Conservation (phyloP, 2,888 invertebrate genomes). For the Cerastoderma edule region DNA sequence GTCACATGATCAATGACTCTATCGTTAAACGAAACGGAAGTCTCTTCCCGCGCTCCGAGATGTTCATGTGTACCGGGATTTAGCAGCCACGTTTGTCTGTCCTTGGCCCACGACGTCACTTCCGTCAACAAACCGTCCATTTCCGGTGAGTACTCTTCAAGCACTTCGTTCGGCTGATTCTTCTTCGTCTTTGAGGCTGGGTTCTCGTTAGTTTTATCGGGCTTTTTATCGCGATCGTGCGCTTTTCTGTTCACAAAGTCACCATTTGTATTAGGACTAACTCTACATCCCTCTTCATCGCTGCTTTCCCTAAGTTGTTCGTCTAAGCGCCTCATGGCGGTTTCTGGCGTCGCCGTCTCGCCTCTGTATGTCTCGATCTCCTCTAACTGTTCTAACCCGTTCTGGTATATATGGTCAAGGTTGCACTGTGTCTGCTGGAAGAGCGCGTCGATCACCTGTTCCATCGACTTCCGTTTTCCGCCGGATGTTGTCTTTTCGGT, state of each 20-base stretch:
- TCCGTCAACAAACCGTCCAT: constrained; percentile 52
- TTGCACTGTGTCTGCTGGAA: constrained; percentile 52
- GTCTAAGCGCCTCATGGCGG: constrained; percentile 44
- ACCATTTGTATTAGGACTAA: constrained; percentile 14
- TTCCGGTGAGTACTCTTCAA: constrained; percentile 18
- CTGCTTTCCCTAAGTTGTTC: constrained; percentile 30
- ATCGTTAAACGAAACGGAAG: constrained; percentile 35
- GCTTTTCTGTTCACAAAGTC: constrained; percentile 16
- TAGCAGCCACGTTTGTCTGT: constrained; percentile 55
- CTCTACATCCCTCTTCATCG: constrained; percentile 14
- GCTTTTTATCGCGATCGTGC: neutral
- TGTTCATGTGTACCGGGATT: constrained; percentile 30
- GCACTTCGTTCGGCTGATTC: neutral
- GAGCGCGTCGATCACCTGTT: constrained; percentile 54
- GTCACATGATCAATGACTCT: constrained; percentile 41
- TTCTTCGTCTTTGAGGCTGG: neutral
- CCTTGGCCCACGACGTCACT: constrained; percentile 56
- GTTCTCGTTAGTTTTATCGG: constrained; percentile 3
- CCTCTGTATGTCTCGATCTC: constrained; percentile 47
- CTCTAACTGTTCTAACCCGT: constrained; percentile 50
- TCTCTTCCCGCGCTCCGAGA: constrained; percentile 28
- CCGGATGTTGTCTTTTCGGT: neutral
- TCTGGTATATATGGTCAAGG: constrained; percentile 51
- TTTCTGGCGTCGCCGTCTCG: constrained; percentile 53
- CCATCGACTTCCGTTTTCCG: constrained; percentile 35